Conservation (phyloP, 2,113 vertebrate genomes). For the Xenopus laevis region DNA sequence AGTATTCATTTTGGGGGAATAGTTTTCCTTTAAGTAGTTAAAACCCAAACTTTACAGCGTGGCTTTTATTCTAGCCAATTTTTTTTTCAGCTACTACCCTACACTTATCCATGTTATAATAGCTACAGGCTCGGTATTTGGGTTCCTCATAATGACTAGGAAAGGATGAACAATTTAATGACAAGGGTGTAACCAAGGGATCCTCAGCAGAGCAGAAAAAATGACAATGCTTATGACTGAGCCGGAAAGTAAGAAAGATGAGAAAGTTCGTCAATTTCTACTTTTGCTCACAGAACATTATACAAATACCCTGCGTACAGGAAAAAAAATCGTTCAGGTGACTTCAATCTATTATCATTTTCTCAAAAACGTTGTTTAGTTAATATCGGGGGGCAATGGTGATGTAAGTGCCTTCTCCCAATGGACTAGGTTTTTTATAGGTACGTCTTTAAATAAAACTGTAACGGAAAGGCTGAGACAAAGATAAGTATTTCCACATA, state of each 20-base stretch:
- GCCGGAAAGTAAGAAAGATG: conserved; percentile 22
- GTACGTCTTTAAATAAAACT: too few species aligned
- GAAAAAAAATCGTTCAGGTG: background rate
- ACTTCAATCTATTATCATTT: background rate
- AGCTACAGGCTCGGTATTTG: conserved; percentile 9
- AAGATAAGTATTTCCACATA: conserved; percentile 2
- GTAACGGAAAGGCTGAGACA: conserved; percentile 1
- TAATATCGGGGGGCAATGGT: conserved; percentile 18
- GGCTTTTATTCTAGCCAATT: background rate
- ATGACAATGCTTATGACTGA: conserved; percentile 35
- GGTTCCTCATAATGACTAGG: conserved; percentile 24
- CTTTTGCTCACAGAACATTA: conserved; percentile 13
- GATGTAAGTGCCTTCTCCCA: background rate
- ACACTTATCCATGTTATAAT: conserved; percentile 14
- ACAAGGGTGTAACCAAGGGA: conserved; percentile 26
- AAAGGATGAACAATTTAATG: conserved; percentile 32
- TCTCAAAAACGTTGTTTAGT: background rate
- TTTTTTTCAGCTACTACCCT: background rate
- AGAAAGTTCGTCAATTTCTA: conserved; percentile 17
- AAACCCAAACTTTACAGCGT: background rate
- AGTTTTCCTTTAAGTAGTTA: too few species aligned
- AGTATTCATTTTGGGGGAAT: too few species aligned
- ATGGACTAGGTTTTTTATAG: background rate
- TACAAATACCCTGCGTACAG: conserved; percentile 4
- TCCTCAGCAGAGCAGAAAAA: conserved; percentile 9